A percentile compares a stretch with the other conserved stretches of the same genome.
Evolutionary conservation across 2,888 invertebrate species (phyloP).

Genomic region (Yponomeuta plumbellus): DNA sequence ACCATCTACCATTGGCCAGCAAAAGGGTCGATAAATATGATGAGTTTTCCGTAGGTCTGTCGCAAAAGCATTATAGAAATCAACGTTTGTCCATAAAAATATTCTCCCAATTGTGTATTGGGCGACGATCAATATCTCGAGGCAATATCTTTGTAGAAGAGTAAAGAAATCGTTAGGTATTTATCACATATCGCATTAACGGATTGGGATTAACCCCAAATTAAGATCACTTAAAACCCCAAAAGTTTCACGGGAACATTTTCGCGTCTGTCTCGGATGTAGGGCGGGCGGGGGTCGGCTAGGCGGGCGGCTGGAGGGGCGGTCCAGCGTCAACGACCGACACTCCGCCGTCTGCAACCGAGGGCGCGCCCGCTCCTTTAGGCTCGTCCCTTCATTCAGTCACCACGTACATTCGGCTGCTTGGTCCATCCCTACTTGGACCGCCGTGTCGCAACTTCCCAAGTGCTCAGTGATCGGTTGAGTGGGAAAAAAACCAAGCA

Average conservation of each 20-base stretch:
- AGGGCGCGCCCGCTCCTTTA: constrained; percentile 8
- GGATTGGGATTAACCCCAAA: background rate
- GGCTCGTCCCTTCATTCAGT: background rate
- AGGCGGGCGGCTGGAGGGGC: constrained; percentile 45
- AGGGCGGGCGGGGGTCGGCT: constrained; percentile 53
- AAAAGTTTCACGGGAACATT: background rate
- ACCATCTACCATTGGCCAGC: background rate
- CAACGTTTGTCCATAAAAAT: no score
- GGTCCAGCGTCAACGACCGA: constrained; percentile 73
- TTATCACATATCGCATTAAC: background rate
- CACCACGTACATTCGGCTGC: background rate
- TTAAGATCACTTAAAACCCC: background rate
- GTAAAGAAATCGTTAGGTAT: no score
- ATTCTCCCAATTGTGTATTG: no score
- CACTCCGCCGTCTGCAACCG: constrained; percentile 44
- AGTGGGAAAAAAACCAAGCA: constrained; percentile 49
- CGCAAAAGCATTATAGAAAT: no score
- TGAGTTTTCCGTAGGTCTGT: no score
- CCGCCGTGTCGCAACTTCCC: background rate
- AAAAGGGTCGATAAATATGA: background rate
- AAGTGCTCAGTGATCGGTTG: constrained; percentile 25
- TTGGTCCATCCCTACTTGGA: constrained; percentile 2
- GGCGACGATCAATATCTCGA: no score
- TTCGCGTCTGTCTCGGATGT: background rate
- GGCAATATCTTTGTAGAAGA: no score